Conservation (phyloP, 2,888 invertebrate species). For the Campoplex capitator region DNA sequence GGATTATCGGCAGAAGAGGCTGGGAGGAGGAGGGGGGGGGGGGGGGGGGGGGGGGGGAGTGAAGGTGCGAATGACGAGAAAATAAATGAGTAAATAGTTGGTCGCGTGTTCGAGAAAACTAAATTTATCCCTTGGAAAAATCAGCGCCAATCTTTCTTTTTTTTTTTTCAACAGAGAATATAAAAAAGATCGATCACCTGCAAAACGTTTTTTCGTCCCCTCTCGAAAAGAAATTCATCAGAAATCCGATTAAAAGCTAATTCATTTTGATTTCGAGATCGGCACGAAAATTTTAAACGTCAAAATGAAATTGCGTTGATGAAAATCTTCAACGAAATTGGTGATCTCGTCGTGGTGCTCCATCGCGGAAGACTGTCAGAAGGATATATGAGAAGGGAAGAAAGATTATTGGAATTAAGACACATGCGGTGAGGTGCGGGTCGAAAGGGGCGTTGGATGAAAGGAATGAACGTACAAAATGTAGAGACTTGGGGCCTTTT, state of each 20-base stretch:
- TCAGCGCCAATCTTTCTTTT: neutral
- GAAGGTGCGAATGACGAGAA: constrained; percentile 1
- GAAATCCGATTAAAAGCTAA: neutral
- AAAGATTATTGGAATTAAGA: constrained; percentile 32
- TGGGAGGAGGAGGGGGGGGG: too few relatives aligned
- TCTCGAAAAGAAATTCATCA: neutral
- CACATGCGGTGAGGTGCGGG: neutral
- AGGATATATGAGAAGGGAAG: constrained; percentile 20
- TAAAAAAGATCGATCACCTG: neutral
- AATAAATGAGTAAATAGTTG: constrained; percentile 30
- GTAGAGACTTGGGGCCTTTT: neutral
- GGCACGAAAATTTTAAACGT: neutral
- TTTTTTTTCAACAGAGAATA: neutral
- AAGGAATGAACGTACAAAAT: neutral
- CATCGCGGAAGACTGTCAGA: constrained; percentile 2
- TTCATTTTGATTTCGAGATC: neutral
- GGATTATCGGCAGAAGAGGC: neutral
- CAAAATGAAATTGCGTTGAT: neutral
- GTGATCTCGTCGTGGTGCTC: constrained; percentile 9
- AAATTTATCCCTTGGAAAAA: constrained; percentile 24
- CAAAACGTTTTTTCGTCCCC: neutral
- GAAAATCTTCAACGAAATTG: constrained; percentile 19
- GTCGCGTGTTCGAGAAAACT: neutral
- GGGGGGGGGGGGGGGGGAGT: neutral
- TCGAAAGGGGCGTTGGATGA: neutral